Evolutionary conservation across 2,888 invertebrate genomes (phyloP), one percentile per base, ranked within the genome.

Genomic region (Dascillus cervinus): DNA sequence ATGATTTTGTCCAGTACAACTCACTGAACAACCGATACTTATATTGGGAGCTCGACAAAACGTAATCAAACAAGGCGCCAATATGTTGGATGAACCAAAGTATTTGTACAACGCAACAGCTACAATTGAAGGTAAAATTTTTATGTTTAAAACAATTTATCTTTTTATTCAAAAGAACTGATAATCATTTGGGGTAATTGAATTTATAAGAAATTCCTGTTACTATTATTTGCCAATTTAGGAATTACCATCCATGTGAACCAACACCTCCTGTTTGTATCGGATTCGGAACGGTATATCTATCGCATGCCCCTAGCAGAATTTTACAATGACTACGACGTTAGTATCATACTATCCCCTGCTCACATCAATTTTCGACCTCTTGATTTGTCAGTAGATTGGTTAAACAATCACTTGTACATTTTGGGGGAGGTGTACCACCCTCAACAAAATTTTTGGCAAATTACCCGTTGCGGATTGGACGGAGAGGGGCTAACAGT

Each of bases 331-430:
- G 23, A 41, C 47, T 39, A 48, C 43, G 39, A 53, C 31, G 60
- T 65, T n/a, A 61, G 64, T 47, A 69, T 3, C 26, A 73, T 82
- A 20, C 62, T 79, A 1, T 67, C 72, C 2, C 73, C 79, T 0
- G 65, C 71, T 23, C 70, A 71, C 26, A 69, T 72, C 6, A 69
- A 72, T 26, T 80, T 79, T 54, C 71, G 71, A 35, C 84, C 87
- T 0, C 58, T 80, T 26, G 79, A 80, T 43, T 55, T 88, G 4
- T 82, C 86, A 1, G 75, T 91, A 1, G 95, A 95, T 62, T 95
- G 94, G 94, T 66, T 95, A 17, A 86, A 88, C 54, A 74, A 81
- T 37, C 79, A 85, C 34, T 68, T 94, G 2, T 94, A 90, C 52
- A 74, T 94, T 31, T 71, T 90, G 14, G 86, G 83, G 0, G 80